These are phyloP conservation scores for Syrrhaptes paradoxus DNA, from an alignment of 2,113 vertebrate genomes.

Conservation along the genomic window DNA sequence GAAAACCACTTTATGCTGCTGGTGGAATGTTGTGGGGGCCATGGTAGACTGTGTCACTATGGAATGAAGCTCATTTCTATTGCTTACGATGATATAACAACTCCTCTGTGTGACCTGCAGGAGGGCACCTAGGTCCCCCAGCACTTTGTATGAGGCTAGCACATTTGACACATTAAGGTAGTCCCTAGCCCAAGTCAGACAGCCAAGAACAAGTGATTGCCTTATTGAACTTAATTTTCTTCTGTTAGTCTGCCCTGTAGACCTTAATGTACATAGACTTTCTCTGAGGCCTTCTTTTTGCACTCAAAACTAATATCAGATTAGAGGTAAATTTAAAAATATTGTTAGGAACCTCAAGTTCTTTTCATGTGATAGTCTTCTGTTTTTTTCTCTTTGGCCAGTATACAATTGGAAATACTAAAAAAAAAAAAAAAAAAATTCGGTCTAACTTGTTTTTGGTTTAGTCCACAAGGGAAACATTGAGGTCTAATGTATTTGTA, in stretches of 20 bases:
- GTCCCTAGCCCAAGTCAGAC: neutral
- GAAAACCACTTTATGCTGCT: neutral
- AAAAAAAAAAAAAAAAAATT: neutral
- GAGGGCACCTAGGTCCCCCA: neutral
- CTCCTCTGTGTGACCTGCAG: neutral
- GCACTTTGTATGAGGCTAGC: neutral
- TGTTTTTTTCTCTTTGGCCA: neutral
- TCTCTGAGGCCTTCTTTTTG: neutral
- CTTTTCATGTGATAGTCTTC: neutral
- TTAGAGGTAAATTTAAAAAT: neutral
- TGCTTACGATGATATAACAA: neutral
- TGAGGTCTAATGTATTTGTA: neutral
- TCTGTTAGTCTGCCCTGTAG: neutral
- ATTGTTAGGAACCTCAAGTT: neutral
- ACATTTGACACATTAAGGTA: neutral
- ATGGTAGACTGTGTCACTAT: neutral
- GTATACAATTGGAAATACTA: neutral
- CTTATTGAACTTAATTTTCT: neutral
- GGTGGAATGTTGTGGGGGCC: neutral
- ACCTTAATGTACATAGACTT: neutral
- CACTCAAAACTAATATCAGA: neutral
- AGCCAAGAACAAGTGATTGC: neutral
- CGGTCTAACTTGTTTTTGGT: neutral
- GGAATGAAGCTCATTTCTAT: neutral
- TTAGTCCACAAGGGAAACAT: constrained; percentile 1